Base-by-base conservation (phyloP, 2,113 vertebrate genomes). In the Nesoenas mayeri region DNA sequence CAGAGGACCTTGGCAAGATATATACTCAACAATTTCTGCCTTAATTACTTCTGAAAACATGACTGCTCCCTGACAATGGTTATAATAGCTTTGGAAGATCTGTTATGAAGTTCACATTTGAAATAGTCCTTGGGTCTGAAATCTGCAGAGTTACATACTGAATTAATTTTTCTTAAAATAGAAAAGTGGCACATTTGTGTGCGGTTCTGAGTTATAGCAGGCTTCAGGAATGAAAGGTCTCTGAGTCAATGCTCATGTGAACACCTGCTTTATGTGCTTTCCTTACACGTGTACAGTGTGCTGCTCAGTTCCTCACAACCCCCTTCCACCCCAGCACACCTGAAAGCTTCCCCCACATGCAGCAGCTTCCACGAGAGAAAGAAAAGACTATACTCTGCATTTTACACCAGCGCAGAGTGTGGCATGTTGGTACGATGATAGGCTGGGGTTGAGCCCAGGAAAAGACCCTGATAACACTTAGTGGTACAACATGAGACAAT, bases 1-100 rank as follows among this genome's bases (percentile, higher is more conserved):
- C 83, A 95, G 92, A 94, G 96, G 97, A 97, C 97, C 96, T 97
- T 97, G 95, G 91, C 86, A 96, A 94, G 75, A 92, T 82, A 95
- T 62, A 89, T 64, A 89, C 34, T 64, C 6, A 93, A 95, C 93
- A 94, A 95, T 67, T 96, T 94, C 67, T 84, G 73, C 89, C 91
- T 96, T 97, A 93, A 97, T 96, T 96, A 88, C 88, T 97, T 96
- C 81, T 95, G 94, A 88, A 97, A 97, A 95, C 47, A 57, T 62
- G 69, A 89, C 84, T 83, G 57, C 93, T 96, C 74, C 56, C 42
- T 83, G 70, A 93, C 73, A 94, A 93, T 89, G 65, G 60, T 85
- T 97, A 81, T 90, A 96, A 93, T 75, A 88, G 74, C 67, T 81
- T 64, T 65, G 77, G 40, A 96, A 96, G 78, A 79, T 86, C 80